A percentile compares a stretch with the other conserved stretches of the same genome.
phyloP scores from a whole-genome alignment of 1,140 invertebrate genomes.

The Grapholita molesta region DNA sequence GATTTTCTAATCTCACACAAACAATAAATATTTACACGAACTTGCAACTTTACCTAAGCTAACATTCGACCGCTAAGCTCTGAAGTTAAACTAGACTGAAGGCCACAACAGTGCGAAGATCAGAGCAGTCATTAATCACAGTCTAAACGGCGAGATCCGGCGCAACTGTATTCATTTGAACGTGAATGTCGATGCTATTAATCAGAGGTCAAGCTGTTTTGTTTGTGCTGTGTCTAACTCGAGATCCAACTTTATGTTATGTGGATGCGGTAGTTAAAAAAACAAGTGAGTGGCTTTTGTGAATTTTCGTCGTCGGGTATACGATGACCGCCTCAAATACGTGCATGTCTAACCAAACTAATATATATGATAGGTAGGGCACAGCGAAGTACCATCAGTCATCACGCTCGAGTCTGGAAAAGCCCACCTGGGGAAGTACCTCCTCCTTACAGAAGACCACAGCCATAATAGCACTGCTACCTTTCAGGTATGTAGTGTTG shows the following conservation, averaged over 20 bases:
- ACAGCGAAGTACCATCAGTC: too few relatives aligned
- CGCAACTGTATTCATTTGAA: constrained; percentile 20
- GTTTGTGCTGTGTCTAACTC: constrained; percentile 10
- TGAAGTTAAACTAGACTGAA: background rate
- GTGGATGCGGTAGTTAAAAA: constrained; percentile 2
- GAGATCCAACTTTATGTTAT: background rate
- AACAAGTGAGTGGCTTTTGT: too few relatives aligned
- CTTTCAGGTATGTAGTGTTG: too few relatives aligned
- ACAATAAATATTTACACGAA: background rate
- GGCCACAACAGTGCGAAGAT: constrained; percentile 8
- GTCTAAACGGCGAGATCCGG: background rate
- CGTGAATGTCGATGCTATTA: constrained; percentile 24
- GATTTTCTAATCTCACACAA: too few relatives aligned
- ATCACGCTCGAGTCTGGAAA: too few relatives aligned
- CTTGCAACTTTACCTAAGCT: background rate
- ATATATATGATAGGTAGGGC: too few relatives aligned
- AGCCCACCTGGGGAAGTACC: too few relatives aligned
- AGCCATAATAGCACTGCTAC: too few relatives aligned
- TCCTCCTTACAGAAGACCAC: too few relatives aligned
- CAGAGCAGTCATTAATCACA: constrained; percentile 10
- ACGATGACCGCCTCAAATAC: too few relatives aligned
- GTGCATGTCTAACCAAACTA: too few relatives aligned
- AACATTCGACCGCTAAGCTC: background rate
- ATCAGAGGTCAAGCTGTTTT: constrained; percentile 21
- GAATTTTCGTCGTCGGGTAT: too few relatives aligned